Base-by-base conservation (phyloP, 1,140 invertebrate genomes). In the Pseudomyrmex cubaensis region DNA sequence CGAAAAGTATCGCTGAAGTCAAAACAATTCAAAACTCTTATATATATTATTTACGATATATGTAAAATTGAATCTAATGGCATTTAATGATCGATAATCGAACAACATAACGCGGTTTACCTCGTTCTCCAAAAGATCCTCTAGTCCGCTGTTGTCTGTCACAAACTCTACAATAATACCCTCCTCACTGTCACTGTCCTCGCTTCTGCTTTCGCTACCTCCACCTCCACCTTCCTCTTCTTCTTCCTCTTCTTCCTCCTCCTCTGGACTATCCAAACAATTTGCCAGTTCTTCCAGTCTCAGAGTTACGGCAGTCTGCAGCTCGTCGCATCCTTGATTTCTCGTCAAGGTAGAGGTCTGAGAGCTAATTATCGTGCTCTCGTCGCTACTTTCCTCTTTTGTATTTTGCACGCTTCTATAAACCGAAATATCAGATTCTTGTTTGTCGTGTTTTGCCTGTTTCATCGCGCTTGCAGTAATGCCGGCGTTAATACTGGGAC, bases 341-440 rank as follows among this genome's bases (percentile, higher is more conserved):
- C 98, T 96, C 9, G 98, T 99, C 2, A 99, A 95, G 0, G 98
- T 99, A 1, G 98, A 99, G 0, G 98, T 99, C 94, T 99, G 98
- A 20, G 98, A 98, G 17, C 98, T 99, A 77, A 99, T 99, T 78
- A 99, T 98, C 0, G 98, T 99, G 12, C 98, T 98, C 92, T 99
- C 98, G 93, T 99, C 98, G 82, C 98, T 99, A 88, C 98, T 99
- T 93, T 99, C 98, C 92, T 99, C 98, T 91, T 97, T 95, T 17
- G 92, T 90, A 84, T 95, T 95, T 62, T 95, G 94, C 5, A 85
- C 80, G 20, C 85, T 87, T 4, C 93, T 91, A 64, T 93, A 94
- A 66, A 94, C 91, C 7, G 93, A 94, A 56, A 94, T 93, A 62
- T 95, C 94, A 13, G 94, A 95, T 54, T 96, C 95, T 85, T 95